Percentiles rank a stretch among this genome's conserved stretches.
Conservation (phyloP, 2,888 invertebrate species). For the Spisula subtruncata region DNA sequence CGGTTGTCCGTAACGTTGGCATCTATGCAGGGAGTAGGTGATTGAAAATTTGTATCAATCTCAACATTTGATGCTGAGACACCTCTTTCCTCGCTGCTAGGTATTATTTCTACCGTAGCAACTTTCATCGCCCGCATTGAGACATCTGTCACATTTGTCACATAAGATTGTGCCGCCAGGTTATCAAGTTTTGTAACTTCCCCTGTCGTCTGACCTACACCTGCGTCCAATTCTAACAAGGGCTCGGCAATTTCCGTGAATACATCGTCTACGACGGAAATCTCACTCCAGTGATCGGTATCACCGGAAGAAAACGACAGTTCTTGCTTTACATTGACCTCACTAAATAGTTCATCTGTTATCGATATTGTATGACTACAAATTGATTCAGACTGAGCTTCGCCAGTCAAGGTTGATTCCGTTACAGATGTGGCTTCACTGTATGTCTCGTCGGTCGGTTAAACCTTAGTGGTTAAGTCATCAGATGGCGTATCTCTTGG, state of each 20-base stretch:
- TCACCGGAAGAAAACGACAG: background rate
- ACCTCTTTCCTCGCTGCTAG: background rate
- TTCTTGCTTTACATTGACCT: background rate
- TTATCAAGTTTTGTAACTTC: background rate
- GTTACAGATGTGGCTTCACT: background rate
- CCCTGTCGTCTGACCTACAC: background rate
- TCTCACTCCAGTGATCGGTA: conserved; percentile 32
- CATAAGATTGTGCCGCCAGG: background rate
- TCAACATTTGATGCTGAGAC: conserved; percentile 40
- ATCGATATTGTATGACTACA: background rate
- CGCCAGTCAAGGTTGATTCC: background rate
- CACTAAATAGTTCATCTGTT: background rate
- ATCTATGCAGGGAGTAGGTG: background rate
- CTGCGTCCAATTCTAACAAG: background rate
- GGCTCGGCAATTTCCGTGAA: background rate
- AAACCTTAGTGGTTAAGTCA: background rate
- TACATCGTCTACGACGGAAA: conserved; percentile 39
- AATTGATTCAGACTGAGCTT: background rate
- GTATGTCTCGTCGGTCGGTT: background rate
- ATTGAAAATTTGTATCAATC: background rate
- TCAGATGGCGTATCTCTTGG: background rate
- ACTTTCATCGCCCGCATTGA: background rate
- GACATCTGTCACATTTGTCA: background rate
- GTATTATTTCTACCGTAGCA: background rate
- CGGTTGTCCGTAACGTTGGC: background rate